Percentiles rank a stretch among this genome's conserved stretches.
Evolutionary conservation across 2,888 invertebrate genomes (phyloP).

Genomic region (Phrixothrix hirtus): DNA sequence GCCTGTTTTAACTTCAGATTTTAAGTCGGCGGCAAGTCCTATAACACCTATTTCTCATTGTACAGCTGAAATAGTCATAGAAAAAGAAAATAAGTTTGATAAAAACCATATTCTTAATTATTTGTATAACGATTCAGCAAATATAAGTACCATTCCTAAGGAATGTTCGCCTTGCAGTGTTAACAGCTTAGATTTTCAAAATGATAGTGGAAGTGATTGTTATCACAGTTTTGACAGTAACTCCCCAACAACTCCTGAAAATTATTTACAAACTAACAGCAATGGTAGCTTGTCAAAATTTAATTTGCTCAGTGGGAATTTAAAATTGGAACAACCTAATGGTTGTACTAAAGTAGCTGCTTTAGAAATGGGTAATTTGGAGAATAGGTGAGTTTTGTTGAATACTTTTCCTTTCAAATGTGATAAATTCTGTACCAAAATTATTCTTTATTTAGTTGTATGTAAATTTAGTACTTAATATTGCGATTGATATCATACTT

Average conservation of each 20-base stretch:
- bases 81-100: constrained; percentile 57
- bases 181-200: neutral
- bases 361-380: constrained; percentile 49
- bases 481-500: too few relatives aligned
- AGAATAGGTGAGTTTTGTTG: constrained; percentile 46
- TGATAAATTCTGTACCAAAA: neutral
- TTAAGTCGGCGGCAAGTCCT: constrained; percentile 53
- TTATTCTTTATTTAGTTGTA: too few relatives aligned
- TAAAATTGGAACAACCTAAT: neutral
- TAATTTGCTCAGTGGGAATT: neutral
- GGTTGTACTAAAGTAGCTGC: constrained; percentile 11
- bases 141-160: constrained; percentile 3
- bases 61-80: constrained; percentile 59
- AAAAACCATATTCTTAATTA: constrained; percentile 58
- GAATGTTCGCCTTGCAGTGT: neutral
- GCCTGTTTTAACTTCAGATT: constrained; percentile 63
- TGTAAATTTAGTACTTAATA: too few relatives aligned
- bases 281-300: too few relatives aligned
- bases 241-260: constrained; percentile 22
- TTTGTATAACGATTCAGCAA: constrained; percentile 49
- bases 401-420: too few relatives aligned
- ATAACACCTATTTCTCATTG: constrained; percentile 52
- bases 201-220: constrained; percentile 17
- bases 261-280: neutral
- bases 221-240: constrained; percentile 25